These are phyloP conservation scores for Tarsius wallacei DNA, from an alignment of 2,797 vertebrate genomes.

Conservation along the genomic window DNA sequence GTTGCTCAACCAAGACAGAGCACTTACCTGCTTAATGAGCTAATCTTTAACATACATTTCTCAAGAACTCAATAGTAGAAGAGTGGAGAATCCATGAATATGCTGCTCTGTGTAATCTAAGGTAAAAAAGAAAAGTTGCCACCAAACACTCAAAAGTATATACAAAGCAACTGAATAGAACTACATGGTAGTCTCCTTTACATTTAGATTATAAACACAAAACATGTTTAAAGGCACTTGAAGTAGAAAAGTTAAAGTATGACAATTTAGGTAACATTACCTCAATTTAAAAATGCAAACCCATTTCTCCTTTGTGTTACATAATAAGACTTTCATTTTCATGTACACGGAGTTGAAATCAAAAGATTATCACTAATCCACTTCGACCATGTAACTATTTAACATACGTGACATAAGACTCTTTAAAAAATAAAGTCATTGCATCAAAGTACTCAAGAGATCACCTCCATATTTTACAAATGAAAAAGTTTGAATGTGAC, in stretches of 20 bases:
- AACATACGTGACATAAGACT: conserved; percentile 41
- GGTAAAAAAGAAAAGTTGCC: conserved; percentile 64
- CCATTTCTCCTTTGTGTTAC: conserved; percentile 71
- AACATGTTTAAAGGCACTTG: conserved; percentile 86
- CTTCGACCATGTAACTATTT: conserved; percentile 61
- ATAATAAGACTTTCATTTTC: conserved; percentile 69
- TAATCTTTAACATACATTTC: conserved; percentile 74
- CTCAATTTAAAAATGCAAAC: conserved; percentile 64
- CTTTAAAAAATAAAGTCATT: conserved; percentile 58
- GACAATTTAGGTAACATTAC: conserved; percentile 75
- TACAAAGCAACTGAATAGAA: conserved; percentile 64
- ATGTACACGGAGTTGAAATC: conserved; percentile 59
- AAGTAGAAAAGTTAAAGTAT: conserved; percentile 78
- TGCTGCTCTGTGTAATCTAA: conserved; percentile 59
- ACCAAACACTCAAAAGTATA: conserved; percentile 66
- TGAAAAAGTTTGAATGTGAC: conserved; percentile 32
- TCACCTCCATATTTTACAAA: conserved; percentile 46
- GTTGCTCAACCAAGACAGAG: conserved; percentile 42
- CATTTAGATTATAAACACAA: conserved; percentile 81
- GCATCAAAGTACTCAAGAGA: conserved; percentile 53
- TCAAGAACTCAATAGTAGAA: conserved; percentile 66
- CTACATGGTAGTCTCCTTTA: conserved; percentile 69
- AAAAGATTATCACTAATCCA: conserved; percentile 65
- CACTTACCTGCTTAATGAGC: conserved; percentile 75
- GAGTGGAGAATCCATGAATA: conserved; percentile 69